These are phyloP conservation scores for Channa argus DNA, from an alignment of 2,113 vertebrate genomes.

Conservation along the genomic window DNA sequence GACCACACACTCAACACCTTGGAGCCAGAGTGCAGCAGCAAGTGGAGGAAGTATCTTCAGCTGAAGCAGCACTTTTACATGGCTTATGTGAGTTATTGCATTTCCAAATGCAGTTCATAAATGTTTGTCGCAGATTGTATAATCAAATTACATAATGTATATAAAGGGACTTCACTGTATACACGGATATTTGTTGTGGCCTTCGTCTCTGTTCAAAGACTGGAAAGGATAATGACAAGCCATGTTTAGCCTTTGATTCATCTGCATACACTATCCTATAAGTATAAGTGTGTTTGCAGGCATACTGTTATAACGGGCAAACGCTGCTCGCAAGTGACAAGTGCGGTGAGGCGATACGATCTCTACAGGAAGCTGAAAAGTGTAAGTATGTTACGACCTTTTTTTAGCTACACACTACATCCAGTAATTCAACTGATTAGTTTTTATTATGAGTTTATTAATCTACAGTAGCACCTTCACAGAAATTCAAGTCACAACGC, in stretches of 20 bases:
- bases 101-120: background rate
- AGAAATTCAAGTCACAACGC: too few relatives aligned
- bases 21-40: slow-evolving; percentile 91
- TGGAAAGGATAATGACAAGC: too few relatives aligned
- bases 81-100: slow-evolving; percentile 91
- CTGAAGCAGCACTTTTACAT: slow-evolving; percentile 97
- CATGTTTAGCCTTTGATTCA: too few relatives aligned
- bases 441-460: too few relatives aligned
- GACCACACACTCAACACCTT: slow-evolving; percentile 95
- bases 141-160: background rate
- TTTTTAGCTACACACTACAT: background rate
- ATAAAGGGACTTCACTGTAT: background rate
- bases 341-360: slow-evolving; percentile 96
- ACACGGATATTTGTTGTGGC: background rate
- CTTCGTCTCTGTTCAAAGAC: background rate
- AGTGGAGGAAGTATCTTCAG: slow-evolving; percentile 98
- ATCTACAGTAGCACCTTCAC: too few relatives aligned
- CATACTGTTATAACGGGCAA: slow-evolving; percentile 95
- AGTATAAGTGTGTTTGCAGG: slow-evolving; percentile 78
- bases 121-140: too few relatives aligned
- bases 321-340: slow-evolving; percentile 94
- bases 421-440: too few relatives aligned
- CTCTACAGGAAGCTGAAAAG: slow-evolving; percentile 96
- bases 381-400: slow-evolving; percentile 81
- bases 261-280: too few relatives aligned